Evolutionary conservation across 2,113 vertebrate genomes (phyloP).

Genomic region (Saccopteryx leptura): DNA sequence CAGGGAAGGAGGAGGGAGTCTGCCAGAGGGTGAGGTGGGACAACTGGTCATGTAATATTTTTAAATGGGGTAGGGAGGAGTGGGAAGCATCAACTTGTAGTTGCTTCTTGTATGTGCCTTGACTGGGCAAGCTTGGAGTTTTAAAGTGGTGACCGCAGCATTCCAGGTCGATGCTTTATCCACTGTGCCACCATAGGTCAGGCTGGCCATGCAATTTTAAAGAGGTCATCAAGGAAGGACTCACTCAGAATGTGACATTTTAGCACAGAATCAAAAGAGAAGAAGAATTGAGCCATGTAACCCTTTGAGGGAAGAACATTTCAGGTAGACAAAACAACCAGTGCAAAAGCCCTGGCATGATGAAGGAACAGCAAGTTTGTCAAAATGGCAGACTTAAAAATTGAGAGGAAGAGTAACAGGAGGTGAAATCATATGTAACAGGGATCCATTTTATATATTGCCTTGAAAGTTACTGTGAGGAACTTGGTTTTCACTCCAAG

Average conservation of each 20-base stretch:
- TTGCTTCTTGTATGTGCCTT: too few relatives aligned
- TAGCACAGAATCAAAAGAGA: conserved; percentile 20
- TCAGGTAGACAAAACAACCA: neutral
- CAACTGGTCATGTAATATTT: neutral
- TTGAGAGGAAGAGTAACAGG: neutral
- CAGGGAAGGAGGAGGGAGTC: neutral
- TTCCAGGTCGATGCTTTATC: too few relatives aligned
- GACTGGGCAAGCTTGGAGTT: too few relatives aligned
- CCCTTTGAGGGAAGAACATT: neutral
- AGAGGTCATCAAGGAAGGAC: neutral
- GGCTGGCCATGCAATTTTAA: neutral
- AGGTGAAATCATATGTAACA: neutral
- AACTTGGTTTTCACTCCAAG: conserved; percentile 43
- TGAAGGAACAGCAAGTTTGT: neutral
- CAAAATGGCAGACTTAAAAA: conserved; percentile 4
- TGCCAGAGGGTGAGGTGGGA: neutral
- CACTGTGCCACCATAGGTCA: too few relatives aligned
- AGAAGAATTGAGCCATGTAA: neutral
- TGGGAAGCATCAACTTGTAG: too few relatives aligned
- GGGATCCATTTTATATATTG: neutral
- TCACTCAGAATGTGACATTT: neutral
- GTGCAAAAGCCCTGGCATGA: neutral
- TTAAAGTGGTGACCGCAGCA: too few relatives aligned
- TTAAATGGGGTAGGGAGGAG: too few relatives aligned
- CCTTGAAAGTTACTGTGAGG: conserved; percentile 3